These are phyloP conservation scores for Tonatia bakeri DNA, from an alignment of 2,113 vertebrate species.

Conservation along the genomic window DNA sequence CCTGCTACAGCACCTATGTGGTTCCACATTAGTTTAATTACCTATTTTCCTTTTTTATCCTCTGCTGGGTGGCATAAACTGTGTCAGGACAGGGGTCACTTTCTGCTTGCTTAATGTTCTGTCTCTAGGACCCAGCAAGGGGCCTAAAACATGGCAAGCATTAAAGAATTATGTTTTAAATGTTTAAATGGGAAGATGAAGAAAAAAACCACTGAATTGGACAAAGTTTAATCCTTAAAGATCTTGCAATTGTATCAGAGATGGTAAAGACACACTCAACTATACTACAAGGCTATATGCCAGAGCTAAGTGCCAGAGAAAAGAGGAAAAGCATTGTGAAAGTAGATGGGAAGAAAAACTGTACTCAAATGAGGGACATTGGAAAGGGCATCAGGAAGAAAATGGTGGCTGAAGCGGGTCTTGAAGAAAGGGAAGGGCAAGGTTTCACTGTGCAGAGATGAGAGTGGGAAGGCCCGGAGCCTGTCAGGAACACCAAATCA, in stretches of 20 bases:
- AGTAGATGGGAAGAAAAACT: neutral
- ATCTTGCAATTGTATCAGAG: neutral
- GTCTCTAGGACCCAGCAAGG: neutral
- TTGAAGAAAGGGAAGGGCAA: neutral
- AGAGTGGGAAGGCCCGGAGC: neutral
- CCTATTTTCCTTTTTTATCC: neutral
- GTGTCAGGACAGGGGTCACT: neutral
- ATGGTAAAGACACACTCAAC: neutral
- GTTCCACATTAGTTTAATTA: neutral
- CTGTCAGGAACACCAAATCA: neutral
- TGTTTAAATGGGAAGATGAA: neutral
- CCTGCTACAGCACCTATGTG: neutral
- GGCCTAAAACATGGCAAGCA: neutral
- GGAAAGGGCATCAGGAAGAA: neutral
- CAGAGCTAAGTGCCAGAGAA: neutral
- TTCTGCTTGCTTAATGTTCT: neutral
- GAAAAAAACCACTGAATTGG: neutral
- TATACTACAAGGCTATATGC: neutral
- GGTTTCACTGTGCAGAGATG: neutral
- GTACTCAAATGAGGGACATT: neutral
- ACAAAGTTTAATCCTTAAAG: neutral
- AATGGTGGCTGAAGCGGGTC: neutral
- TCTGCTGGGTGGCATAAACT: neutral
- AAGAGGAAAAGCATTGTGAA: neutral
- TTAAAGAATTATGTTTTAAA: neutral